Evolutionary conservation across 2,888 invertebrate species (phyloP).

Genomic region (Diarsia dahlii): DNA sequence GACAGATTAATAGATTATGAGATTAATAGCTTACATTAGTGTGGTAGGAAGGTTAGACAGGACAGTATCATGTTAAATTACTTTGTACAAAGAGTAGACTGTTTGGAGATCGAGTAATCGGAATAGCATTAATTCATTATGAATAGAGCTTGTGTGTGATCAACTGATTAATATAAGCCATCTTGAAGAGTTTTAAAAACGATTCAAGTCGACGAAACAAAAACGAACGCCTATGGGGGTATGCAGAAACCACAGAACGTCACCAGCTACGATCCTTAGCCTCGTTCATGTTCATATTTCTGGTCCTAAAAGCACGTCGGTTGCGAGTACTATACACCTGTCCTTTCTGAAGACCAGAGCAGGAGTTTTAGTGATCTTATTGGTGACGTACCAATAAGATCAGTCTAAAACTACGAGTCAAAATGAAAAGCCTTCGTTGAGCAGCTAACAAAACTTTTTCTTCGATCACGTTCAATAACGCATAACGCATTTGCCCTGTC

Average conservation of each 20-base stretch:
- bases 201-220: not conserved
- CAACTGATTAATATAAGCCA: too few relatives aligned
- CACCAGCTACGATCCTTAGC: too few relatives aligned
- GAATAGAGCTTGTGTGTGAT: not conserved
- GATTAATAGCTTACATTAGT: conserved; percentile 53
- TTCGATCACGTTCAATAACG: not conserved
- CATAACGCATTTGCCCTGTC: not conserved
- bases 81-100: conserved; percentile 15
- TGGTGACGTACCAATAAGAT: too few relatives aligned
- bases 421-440: not conserved
- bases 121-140: conserved; percentile 28
- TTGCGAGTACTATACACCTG: too few relatives aligned
- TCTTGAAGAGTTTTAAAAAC: not conserved
- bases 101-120: not conserved
- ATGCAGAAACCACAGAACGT: too few relatives aligned
- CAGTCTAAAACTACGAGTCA: not conserved
- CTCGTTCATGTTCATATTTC: too few relatives aligned
- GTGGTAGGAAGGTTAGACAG: conserved; percentile 19
- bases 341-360: too few relatives aligned
- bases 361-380: too few relatives aligned
- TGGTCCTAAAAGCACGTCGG: too few relatives aligned
- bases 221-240: too few relatives aligned
- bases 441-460: not conserved
- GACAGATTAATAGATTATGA: conserved; percentile 51
- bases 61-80: conserved; percentile 29